Base-by-base conservation (phyloP, 2,888 invertebrate genomes). In the Zygothrica quintamaculata region DNA sequence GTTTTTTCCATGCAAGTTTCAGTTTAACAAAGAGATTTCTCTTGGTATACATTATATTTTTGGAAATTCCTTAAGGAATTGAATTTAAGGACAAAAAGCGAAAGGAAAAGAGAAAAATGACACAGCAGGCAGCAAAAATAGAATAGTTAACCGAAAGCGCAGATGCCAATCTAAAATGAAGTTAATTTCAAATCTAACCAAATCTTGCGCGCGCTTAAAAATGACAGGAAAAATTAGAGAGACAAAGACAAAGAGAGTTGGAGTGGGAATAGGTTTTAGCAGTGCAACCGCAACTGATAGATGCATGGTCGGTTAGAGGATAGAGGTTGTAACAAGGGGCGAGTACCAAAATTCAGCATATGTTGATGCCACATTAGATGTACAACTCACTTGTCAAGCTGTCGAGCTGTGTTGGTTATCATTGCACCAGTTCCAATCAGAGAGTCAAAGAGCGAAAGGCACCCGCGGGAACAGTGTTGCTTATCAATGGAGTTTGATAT, bases 291-390 rank as follows among this genome's bases (percentile, higher is more conserved):
- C 81, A 77, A 77, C 78, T 81, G 84, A 79, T 84, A 64, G 67
- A 47, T 52, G 65, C 53, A 65, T 57, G 58, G 61, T 44, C 51
- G 62, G 18, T 40, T 62, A 53, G 51, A 34, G 40, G 16, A 22
- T 22, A 22, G 3, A 22, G 5, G 18, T 22, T 22, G 22, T 22
- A 12, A 2, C 29, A 12, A 36, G 33, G 59, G 50, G 33, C 22
- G 12, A 31, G 16, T 39, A 43, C 48, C 67, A 59, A 57, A 85
- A 72, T 39, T 15, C 75, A 89, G 77, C 90, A 91, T 91, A 91
- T 91, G 90, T 80, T 91, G 90, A 90, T 91, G 91, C 91, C 90
- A 90, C 89, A 90, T 91, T 90, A 90, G 89, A 90, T 90, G 84
- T 76, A 88, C 88, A 80, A 86, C 88, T 88, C 88, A 88, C 88